Conservation (phyloP, 1,140 invertebrate species). For the Alviniconcha marisindica region DNA sequence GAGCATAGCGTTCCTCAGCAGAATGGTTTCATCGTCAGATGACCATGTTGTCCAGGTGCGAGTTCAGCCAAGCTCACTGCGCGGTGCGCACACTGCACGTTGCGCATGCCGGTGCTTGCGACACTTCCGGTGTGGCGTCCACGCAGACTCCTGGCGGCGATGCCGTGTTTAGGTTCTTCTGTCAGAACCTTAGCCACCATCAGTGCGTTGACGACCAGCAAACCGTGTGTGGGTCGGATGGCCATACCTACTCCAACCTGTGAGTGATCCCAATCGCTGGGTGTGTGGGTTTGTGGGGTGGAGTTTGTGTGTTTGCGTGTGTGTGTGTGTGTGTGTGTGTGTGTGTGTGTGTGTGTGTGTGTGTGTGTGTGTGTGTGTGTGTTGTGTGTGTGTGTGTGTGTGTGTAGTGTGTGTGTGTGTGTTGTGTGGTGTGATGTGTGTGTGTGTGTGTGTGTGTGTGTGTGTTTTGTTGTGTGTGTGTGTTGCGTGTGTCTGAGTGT, state of each 20-base stretch:
- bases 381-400: not conserved
- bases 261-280: not conserved
- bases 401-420: no score
- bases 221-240: conserved; percentile 18
- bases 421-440: not conserved
- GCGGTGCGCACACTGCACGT: conserved; percentile 24
- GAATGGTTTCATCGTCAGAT: not conserved
- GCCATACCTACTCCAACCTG: conserved; percentile 32
- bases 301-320: not conserved
- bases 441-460: not conserved
- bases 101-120: not conserved
- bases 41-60: conserved; percentile 16
- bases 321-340: not conserved
- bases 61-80: conserved; percentile 38
- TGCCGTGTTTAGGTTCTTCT: conserved; percentile 25
- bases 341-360: conserved; percentile 5
- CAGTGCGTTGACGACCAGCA: not conserved
- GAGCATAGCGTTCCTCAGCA: no score
- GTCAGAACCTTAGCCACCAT: conserved; percentile 17
- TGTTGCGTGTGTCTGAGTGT: not conserved
- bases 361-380: not conserved
- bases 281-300: not conserved
- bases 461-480: not conserved
- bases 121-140: not conserved
- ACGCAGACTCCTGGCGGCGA: not conserved